phyloP scores from a whole-genome alignment of 2,888 invertebrate species.

The Apoda limacodes region DNA sequence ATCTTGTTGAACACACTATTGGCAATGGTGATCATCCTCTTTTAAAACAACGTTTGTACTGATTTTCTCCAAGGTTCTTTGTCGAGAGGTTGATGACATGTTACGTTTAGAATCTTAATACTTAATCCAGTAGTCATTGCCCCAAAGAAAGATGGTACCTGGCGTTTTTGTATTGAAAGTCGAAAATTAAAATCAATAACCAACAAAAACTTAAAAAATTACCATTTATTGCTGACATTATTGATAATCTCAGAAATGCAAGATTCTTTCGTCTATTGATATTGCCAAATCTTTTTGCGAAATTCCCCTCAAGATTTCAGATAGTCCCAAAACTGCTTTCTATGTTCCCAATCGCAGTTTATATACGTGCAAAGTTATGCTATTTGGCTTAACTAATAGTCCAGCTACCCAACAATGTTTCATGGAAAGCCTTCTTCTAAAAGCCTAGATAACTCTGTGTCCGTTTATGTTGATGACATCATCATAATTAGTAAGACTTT shows the following conservation, averaged over 20 bases:
- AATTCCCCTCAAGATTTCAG: conserved; percentile 11
- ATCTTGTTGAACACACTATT: conserved; percentile 17
- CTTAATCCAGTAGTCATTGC: conserved; percentile 15
- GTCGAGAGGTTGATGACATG: conserved; percentile 18
- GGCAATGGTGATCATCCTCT: conserved; percentile 17
- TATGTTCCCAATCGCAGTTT: conserved; percentile 16
- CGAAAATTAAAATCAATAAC: conserved; percentile 18
- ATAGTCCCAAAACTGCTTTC: conserved; percentile 18
- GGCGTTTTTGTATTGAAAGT: conserved; percentile 18
- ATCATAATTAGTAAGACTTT: conserved; percentile 17
- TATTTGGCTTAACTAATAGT: conserved; percentile 18
- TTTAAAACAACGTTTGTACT: conserved; percentile 17
- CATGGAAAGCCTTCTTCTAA: conserved; percentile 16
- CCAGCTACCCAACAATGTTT: conserved; percentile 17
- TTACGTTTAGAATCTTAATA: conserved; percentile 16
- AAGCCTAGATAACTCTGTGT: conserved; percentile 17
- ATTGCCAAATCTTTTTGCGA: conserved; percentile 14
- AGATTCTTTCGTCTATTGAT: conserved; percentile 13
- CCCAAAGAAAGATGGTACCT: conserved; percentile 13
- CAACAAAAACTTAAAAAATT: conserved; percentile 13
- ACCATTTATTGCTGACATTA: conserved; percentile 16
- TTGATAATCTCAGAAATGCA: conserved; percentile 17
- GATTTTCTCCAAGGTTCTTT: conserved; percentile 17
- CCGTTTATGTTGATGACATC: conserved; percentile 21
- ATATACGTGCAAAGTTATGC: conserved; percentile 7